Conservation (phyloP, 2,797 vertebrate genomes). For the Caiman crocodilus region DNA sequence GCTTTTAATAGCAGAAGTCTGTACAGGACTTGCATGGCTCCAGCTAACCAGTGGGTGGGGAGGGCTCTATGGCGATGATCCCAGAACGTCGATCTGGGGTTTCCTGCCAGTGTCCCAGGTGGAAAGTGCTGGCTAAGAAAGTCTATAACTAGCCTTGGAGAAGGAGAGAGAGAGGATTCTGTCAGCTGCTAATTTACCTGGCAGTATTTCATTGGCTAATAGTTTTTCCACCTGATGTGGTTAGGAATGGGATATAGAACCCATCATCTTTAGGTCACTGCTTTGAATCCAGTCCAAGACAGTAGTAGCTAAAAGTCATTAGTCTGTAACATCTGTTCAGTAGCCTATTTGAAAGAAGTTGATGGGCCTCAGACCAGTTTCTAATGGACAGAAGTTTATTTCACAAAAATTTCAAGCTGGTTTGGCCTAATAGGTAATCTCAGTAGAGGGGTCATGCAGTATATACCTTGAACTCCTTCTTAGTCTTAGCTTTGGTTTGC, state of each 20-base stretch:
- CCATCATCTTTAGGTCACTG: conserved; percentile 11
- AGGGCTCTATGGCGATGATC: neutral
- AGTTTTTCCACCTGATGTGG: conserved; percentile 46
- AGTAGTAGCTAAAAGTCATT: neutral
- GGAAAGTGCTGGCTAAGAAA: conserved; percentile 30
- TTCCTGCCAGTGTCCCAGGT: neutral
- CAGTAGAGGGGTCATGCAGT: neutral
- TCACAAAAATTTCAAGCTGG: neutral
- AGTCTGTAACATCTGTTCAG: neutral
- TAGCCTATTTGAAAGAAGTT: neutral
- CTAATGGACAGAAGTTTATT: neutral
- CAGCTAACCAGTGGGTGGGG: neutral
- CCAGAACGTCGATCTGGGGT: neutral
- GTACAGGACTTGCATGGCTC: neutral
- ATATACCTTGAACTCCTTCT: neutral
- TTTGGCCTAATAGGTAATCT: neutral
- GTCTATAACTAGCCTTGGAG: neutral
- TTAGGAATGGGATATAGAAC: conserved; percentile 38
- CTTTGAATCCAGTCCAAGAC: conserved; percentile 13
- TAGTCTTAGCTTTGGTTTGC: neutral
- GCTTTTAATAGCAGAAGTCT: conserved; percentile 34
- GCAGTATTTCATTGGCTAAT: conserved; percentile 68
- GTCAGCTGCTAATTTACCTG: conserved; percentile 56
- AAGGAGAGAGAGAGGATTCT: neutral
- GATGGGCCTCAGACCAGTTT: neutral